Evolutionary conservation across 2,113 vertebrate species (phyloP), one percentile per base, ranked within the genome.

Genomic region (Tupaia tana): DNA sequence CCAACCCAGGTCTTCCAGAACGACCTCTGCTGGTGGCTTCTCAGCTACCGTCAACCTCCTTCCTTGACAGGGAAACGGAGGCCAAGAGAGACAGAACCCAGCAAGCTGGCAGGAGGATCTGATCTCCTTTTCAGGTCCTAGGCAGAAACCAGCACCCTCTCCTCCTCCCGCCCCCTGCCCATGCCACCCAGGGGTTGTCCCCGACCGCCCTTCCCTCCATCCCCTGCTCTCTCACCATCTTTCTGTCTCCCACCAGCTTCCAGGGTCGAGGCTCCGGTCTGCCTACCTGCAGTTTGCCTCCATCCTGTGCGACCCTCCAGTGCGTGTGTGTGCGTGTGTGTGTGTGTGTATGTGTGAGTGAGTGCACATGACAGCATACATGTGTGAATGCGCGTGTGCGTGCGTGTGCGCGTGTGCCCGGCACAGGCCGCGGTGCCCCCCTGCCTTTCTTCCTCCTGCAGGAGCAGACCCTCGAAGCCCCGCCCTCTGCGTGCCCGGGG

Each of bases 181-280:
- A 56, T 22, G 69, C 71, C 71, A 24, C 71, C 80, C 12, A 58
- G 77, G 73, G 69, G 78, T 52, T 1, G 7, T 8, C 70, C 93
- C 73, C 29, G 2, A 24, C 19, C 31, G 61, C 7, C 43, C 43
- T 43, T 43, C 43, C 43, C 43, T 43, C 43, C 43, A 43, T 43
- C 27, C 31, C 64, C 7, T 5, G 22, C 85, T 71, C 67, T 66
- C 94, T 54, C 75, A 97, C 70, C 75, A 73, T 93, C 96, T 98
- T 77, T 98, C 88, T 98, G 95, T 98, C 95, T 97, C 97, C 96
- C 78, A 94, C 97, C 98, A 98, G 98, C 97, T 67, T 59, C 89
- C 3, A 2, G 96, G 97, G 93, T 63, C 74, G 19, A 93, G 92
- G 91, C 95, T 95, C 82, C 91, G 0, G 2, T 56, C 95, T 0